These are phyloP conservation scores for Hedychridium roseum DNA, from an alignment of 2,888 invertebrate genomes.

Conservation along the genomic window DNA sequence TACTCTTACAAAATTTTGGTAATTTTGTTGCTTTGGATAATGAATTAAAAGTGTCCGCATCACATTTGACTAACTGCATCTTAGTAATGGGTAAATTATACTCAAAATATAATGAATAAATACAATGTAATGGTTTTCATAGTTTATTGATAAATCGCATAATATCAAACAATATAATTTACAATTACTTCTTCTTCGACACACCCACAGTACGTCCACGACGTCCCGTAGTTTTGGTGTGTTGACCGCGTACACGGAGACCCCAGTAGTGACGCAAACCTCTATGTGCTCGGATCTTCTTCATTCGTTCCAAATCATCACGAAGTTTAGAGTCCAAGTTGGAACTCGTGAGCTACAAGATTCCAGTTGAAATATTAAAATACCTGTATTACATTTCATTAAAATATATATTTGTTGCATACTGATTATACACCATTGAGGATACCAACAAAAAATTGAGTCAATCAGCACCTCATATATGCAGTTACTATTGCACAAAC, in stretches of 20 bases:
- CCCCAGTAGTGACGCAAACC: conserved; percentile 99
- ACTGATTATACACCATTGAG: conserved; percentile 11
- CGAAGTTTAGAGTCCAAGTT: conserved; percentile 97
- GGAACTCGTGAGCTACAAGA: conserved; percentile 80
- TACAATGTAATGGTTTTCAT: conserved; percentile 25
- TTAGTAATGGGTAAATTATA: too few species aligned
- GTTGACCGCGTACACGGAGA: conserved; percentile 98
- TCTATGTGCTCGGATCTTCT: conserved; percentile 99
- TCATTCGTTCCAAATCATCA: conserved; percentile 98
- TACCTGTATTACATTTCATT: conserved; percentile 1
- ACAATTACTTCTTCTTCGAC: conserved; percentile 98
- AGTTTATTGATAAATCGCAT: conserved; percentile 44
- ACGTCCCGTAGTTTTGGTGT: conserved; percentile 99
- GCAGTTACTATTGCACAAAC: conserved; percentile 65
- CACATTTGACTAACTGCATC: too few species aligned
- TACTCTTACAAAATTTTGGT: too few species aligned
- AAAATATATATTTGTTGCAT: conserved; percentile 22
- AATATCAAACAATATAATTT: conserved; percentile 30
- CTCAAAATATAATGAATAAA: too few species aligned
- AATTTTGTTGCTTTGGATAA: too few species aligned
- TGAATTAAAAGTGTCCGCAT: too few species aligned
- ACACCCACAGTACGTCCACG: conserved; percentile 99
- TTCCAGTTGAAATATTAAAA: background rate
- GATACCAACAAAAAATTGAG: conserved; percentile 7
- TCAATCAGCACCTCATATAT: conserved; percentile 33